A percentile compares a stretch with the other conserved stretches of the same genome.
Evolutionary conservation across 2,113 vertebrate species (phyloP).

Genomic region (Carlito syrichta): DNA sequence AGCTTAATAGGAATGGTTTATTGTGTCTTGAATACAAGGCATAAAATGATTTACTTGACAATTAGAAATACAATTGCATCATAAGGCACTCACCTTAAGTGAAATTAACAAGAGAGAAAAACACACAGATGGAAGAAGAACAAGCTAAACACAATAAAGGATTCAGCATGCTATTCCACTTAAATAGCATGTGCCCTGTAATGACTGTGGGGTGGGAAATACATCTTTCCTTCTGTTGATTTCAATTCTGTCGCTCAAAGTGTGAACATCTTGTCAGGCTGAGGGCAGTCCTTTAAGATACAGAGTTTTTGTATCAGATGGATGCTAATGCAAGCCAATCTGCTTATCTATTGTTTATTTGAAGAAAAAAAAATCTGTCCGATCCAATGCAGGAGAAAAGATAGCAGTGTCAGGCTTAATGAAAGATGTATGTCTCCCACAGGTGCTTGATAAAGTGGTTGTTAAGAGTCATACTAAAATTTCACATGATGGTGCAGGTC

Average conservation of each 20-base stretch:
- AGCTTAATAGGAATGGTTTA: background rate
- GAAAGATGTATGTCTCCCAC: background rate
- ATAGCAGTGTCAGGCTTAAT: background rate
- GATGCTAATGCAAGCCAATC: background rate
- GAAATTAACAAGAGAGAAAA: background rate
- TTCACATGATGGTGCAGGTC: background rate
- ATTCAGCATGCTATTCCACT: background rate
- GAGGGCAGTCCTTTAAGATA: background rate
- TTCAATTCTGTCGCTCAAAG: background rate
- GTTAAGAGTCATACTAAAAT: background rate
- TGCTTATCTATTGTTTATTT: background rate
- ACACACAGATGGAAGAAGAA: background rate
- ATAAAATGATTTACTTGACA: background rate
- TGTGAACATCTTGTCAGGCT: background rate
- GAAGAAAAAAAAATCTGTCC: background rate
- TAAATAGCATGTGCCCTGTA: background rate
- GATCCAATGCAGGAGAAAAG: background rate
- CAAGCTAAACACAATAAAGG: background rate
- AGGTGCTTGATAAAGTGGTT: background rate
- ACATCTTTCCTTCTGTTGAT: background rate
- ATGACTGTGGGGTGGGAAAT: background rate
- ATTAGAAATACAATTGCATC: background rate
- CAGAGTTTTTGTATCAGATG: background rate
- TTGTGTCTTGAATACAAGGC: background rate
- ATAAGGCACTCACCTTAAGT: background rate